These are phyloP conservation scores for Emydura subglobosa DNA, from an alignment of 2,113 vertebrate genomes.

Conservation along the genomic window DNA sequence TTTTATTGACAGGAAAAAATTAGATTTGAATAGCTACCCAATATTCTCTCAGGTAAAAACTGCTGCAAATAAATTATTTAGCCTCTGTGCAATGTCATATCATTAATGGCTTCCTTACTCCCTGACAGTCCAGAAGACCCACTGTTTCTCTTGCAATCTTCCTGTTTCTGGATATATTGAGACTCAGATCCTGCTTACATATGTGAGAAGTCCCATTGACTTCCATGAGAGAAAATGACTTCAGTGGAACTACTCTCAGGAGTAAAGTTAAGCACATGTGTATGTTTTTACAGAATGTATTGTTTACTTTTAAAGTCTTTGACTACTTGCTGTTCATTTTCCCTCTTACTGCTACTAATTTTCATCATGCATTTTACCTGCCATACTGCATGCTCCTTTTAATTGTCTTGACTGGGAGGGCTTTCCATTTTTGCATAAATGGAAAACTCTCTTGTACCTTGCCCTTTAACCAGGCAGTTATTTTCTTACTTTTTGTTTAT, in stretches of 20 bases:
- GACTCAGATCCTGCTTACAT: neutral
- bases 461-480: neutral
- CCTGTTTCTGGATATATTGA: neutral
- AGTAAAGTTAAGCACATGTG: neutral
- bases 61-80: neutral
- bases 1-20: neutral
- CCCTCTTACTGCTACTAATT: neutral
- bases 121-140: neutral
- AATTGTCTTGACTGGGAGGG: neutral
- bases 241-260: neutral
- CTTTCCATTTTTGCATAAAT: neutral
- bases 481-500: neutral
- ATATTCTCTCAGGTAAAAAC: neutral
- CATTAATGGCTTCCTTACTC: neutral
- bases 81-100: neutral
- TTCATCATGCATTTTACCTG: neutral
- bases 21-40: neutral
- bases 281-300: neutral
- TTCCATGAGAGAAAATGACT: neutral
- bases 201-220: neutral
- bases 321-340: neutral
- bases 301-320: accelerated
- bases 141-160: neutral
- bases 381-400: neutral
- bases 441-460: neutral